Conservation (phyloP, 2,797 vertebrate species). For the Danio aesculapii region DNA sequence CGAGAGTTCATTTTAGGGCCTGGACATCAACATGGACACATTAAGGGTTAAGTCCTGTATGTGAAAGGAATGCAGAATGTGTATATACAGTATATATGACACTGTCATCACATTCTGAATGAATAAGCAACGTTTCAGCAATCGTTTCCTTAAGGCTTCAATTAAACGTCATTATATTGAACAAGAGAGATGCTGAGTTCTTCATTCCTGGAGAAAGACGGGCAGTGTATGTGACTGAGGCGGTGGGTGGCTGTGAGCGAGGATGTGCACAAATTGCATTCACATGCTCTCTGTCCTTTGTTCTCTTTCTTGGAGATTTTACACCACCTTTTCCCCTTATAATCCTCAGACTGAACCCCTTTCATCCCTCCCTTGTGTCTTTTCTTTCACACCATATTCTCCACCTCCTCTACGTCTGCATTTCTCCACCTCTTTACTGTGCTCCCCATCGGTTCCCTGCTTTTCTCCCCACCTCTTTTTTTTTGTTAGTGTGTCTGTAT, state of each 20-base stretch:
- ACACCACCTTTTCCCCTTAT: neutral
- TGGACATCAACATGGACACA: neutral
- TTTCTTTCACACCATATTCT: neutral
- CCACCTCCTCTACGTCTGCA: neutral
- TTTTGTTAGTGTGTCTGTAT: neutral
- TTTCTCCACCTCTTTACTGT: conserved; percentile 6
- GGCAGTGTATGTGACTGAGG: conserved; percentile 3
- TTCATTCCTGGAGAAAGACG: conserved; percentile 17
- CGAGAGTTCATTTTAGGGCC: too few relatives aligned
- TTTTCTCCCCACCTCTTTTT: too few relatives aligned
- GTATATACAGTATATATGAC: conserved; percentile 10
- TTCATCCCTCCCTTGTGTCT: conserved; percentile 2
- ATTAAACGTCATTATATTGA: conserved; percentile 9
- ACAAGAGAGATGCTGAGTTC: conserved; percentile 9
- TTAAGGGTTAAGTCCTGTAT: neutral
- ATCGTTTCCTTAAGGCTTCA: conserved; percentile 1
- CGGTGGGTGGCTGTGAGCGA: conserved; percentile 24
- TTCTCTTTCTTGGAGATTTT: conserved; percentile 11
- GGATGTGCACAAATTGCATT: conserved; percentile 40
- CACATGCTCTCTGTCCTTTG: conserved; percentile 17
- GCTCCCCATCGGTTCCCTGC: neutral
- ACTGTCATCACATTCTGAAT: neutral
- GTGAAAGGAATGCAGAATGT: conserved; percentile 10
- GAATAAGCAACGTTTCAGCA: conserved; percentile 2
- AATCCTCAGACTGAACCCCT: conserved; percentile 15